Evolutionary conservation across 2,888 invertebrate species (phyloP), one percentile per base, ranked within the genome.

Genomic region (Creontiades dilutus): DNA sequence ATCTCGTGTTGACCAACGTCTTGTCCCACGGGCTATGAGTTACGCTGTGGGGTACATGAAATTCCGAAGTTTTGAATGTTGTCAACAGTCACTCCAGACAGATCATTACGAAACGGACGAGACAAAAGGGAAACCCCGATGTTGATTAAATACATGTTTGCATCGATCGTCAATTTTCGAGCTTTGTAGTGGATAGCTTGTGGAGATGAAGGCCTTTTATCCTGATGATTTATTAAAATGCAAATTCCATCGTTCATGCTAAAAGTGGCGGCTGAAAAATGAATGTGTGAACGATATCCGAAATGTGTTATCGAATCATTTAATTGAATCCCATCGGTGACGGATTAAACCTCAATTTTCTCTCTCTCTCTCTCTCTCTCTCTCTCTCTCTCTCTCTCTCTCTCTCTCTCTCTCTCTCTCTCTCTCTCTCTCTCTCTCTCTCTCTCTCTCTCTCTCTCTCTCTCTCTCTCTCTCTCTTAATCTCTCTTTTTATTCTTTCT

Each of bases 221-320:
- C 76, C 14, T 27, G 28, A 16, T 76, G 27, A 76, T 76, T 76
- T 27, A 76, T 76, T 27, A 16, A 27, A 76, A 76, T 76, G 14
- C 76, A 2, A 14, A 76, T 37, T 76, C 27, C 76, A 76, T 76
- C 76, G 37, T 76, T 76, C 13, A 75, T 19, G 37, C 27, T 37
- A 14, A 27, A 27, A 12, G 27, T 27, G 37, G 9, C 7, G 5
- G 76, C 23, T 37, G 76, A 76, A 16, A 76, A 76, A 0, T 27
- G 76, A 3, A 12, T 11, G 37, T 76, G 76, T 4, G 11, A 3
- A 9, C 37, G 76, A 11, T 37, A 76, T 76, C 27, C 76, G 27
- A 76, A 76, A 27, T 76, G 76, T 1, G 76, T 76, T 23, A 76
- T 76, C 7, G 76, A 76, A 27, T 76, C 27, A 27, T 76, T 28